phyloP scores from a whole-genome alignment of 2,888 invertebrate species.

The Ochropacha duplaris region DNA sequence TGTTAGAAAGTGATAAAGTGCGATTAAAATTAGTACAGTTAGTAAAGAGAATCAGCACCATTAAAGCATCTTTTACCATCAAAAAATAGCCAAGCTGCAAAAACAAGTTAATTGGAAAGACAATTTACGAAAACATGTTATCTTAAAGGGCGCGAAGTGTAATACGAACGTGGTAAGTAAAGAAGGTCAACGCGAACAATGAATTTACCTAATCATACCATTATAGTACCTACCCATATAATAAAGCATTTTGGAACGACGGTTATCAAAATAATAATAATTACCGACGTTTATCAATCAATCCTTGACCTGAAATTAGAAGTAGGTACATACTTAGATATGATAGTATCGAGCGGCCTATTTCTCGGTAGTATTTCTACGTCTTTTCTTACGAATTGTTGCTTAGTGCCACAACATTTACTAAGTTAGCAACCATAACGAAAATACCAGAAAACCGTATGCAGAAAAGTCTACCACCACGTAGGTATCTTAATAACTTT shows the following conservation, averaged over 20 bases:
- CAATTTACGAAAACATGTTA: neutral
- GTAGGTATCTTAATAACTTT: no score
- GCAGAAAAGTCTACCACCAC: no score
- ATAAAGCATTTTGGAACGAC: slow-evolving; percentile 13
- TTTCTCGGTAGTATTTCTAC: slow-evolving; percentile 12
- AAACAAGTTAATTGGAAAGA: neutral
- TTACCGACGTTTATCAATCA: slow-evolving; percentile 26
- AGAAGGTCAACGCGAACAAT: neutral
- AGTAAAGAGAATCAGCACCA: no score
- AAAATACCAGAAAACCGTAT: no score
- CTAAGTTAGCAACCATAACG: no score
- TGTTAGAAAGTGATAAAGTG: no score
- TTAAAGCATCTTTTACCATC: no score
- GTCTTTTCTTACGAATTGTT: neutral
- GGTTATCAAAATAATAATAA: slow-evolving; percentile 17
- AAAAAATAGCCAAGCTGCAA: neutral
- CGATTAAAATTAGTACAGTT: no score
- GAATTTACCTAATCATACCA: neutral
- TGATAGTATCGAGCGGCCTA: slow-evolving; percentile 26
- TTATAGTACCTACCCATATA: neutral
- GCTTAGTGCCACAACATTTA: neutral
- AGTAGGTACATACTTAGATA: slow-evolving; percentile 12
- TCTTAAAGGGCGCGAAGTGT: neutral
- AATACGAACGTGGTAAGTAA: neutral
- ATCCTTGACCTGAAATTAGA: slow-evolving; percentile 41